Evolutionary conservation across 2,888 invertebrate species (phyloP), one percentile per base, ranked within the genome.

Genomic region (Hydrotaea diabolus): DNA sequence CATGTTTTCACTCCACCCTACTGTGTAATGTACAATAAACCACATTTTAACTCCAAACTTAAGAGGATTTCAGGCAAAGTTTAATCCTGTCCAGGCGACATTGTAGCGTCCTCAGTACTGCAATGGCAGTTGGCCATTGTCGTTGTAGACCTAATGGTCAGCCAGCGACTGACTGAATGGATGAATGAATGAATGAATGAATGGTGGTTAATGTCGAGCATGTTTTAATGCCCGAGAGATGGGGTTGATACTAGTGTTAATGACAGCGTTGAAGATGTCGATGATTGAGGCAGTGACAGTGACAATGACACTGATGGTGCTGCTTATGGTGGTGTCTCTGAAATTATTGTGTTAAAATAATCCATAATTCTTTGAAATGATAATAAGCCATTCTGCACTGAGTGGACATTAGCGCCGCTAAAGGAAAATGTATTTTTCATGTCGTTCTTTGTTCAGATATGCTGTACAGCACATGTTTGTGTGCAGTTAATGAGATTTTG

Each of bases 41-140:
- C 84, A 79, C 84, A 85, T 72, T 81, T 76, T 80, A 80, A 80
- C 77, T 80, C 62, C 26, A 15, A 77, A 82, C 76, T 79, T 82
- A 85, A 85, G 85, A 85, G 85, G 85, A 85, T 85, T 82, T 79
- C 36, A 72, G 43, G 55, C 66, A 46, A 31, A 62, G 49, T 69
- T 85, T 79, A 85, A 79, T 79, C 85, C 85, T 57, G 21, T 13
- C 21, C n/a, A n/a, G n/a, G n/a, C n/a, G 2, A 13, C 49, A 49
- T 49, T 13, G 49, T n/a, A 7, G 31, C 49, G 49, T 49, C 49
- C 49, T n/a, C 49, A 31, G 7, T n/a, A n/a, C n/a, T n/a, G n/a
- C n/a, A n/a, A n/a, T n/a, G n/a, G n/a, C n/a, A n/a, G n/a, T n/a
- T n/a, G n/a, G n/a, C n/a, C n/a, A n/a, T n/a, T n/a, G 15, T 43